A percentile compares a stretch with the other conserved stretches of the same genome.
These are phyloP conservation scores for Aptenodytes forsteri DNA, from an alignment of 2,113 vertebrate species.

Conservation along the genomic window DNA sequence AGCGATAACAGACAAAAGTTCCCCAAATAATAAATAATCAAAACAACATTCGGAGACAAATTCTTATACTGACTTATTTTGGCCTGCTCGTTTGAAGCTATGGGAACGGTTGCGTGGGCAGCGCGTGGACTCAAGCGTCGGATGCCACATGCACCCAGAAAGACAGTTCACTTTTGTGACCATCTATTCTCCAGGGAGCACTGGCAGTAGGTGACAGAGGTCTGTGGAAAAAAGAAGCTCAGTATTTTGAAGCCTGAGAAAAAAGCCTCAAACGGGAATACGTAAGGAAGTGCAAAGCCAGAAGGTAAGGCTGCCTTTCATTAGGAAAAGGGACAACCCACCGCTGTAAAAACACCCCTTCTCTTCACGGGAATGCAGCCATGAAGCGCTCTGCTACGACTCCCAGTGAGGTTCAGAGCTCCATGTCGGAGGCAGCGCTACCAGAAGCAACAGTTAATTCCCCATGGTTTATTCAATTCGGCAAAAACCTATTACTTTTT, in stretches of 20 bases:
- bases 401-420: neutral
- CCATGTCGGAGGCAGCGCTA: accelerated
- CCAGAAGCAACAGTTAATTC: neutral
- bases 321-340: neutral
- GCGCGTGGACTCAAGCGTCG: neutral
- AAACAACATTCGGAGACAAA: neutral
- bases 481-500: neutral
- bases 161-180: neutral
- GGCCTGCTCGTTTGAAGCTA: neutral
- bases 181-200: neutral
- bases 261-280: neutral
- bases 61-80: neutral
- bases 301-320: neutral
- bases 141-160: neutral
- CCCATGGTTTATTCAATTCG: neutral
- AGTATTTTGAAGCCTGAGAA: neutral
- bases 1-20: neutral
- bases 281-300: neutral
- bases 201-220: neutral
- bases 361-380: neutral
- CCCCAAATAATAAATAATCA: neutral
- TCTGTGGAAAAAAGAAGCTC: neutral
- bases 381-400: neutral
- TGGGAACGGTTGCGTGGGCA: neutral
- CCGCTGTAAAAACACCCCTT: neutral